Evolutionary conservation across 30 jellyfish, hydroid and myxozoan species (phyloP), one percentile per base, ranked within the genome.

Genomic region (Nemopilema nomurai): DNA sequence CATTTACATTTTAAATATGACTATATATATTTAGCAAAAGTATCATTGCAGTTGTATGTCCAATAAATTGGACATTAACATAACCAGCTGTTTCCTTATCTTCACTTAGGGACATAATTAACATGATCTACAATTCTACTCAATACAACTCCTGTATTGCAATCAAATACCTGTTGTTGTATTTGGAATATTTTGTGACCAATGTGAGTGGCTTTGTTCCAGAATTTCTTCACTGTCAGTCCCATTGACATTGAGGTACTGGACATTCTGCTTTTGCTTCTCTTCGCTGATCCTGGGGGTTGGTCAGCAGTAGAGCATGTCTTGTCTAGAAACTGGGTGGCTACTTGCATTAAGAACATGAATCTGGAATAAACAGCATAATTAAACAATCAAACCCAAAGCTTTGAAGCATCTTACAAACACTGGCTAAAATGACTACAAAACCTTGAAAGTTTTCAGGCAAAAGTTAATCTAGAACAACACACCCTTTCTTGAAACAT

Each of bases 201-300:
- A 31, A 87, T 32, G 27, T 92, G 97, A 7, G 74, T 87, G 31
- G 89, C 74, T 67, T 88, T 93, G 76, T 73, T 80, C 97, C 97
- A 87, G 72, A 85, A 93, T 49, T 83, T 89, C 72, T 89, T 93
- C 18, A 93, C 92, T 18, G 86, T 75, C 51, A 93, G 80, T 23
- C 98, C 98, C 24, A 93, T 74, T 24, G 98, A 93, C 91, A 93
- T 88, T 16, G 97, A 63, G 22, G 97, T 82, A 7, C 96, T 92
- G 22, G 62, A 77, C 23, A 88, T 82, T 62, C 81, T 26, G 79
- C 94, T 93, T 65, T 76, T 69, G 57, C 90, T 90, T 19, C 93
- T 75, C 13, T 67, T 50, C 17, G 31, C 52, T 6, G 96, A 72
- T 8, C 53, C 28, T 1, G 79, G 63, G 3, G 23, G 17, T 29